Evolutionary conservation across 1,140 invertebrate species (phyloP).

Genomic region (Parapsyche elsis): DNA sequence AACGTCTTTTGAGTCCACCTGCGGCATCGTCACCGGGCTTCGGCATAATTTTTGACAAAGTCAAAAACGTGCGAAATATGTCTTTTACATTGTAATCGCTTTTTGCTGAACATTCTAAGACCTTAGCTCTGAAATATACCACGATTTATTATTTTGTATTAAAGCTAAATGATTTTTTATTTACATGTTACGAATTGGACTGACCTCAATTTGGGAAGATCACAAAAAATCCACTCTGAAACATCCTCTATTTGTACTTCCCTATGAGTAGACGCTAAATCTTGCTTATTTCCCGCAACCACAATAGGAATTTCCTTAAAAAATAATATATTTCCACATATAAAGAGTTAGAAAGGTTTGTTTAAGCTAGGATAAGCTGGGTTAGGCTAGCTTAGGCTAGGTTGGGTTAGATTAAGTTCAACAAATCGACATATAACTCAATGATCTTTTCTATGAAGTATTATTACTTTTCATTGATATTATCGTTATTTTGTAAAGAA

Average conservation of each 20-base stretch:
- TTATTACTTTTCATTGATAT: too few relatives aligned
- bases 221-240: constrained; percentile 82
- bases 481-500: too few relatives aligned
- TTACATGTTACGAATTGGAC: constrained; percentile 4
- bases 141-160: neutral
- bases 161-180: neutral
- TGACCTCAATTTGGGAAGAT: constrained; percentile 77
- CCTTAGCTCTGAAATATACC: constrained; percentile 71
- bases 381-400: too few relatives aligned
- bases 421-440: too few relatives aligned
- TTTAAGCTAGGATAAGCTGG: too few relatives aligned
- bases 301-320: constrained; percentile 85
- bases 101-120: constrained; percentile 86
- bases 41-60: constrained; percentile 74
- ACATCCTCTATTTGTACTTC: constrained; percentile 81
- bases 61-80: constrained; percentile 78
- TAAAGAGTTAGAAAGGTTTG: neutral
- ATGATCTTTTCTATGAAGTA: too few relatives aligned
- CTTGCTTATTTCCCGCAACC: constrained; percentile 86
- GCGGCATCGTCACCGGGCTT: constrained; percentile 68
- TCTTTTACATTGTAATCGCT: constrained; percentile 82
- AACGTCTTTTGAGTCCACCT: constrained; percentile 75
- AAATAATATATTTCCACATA: neutral
- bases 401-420: too few relatives aligned
- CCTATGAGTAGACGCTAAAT: constrained; percentile 73